Conservation (phyloP, 2,888 invertebrate species). For the Caenorhabditis zanzibari region DNA sequence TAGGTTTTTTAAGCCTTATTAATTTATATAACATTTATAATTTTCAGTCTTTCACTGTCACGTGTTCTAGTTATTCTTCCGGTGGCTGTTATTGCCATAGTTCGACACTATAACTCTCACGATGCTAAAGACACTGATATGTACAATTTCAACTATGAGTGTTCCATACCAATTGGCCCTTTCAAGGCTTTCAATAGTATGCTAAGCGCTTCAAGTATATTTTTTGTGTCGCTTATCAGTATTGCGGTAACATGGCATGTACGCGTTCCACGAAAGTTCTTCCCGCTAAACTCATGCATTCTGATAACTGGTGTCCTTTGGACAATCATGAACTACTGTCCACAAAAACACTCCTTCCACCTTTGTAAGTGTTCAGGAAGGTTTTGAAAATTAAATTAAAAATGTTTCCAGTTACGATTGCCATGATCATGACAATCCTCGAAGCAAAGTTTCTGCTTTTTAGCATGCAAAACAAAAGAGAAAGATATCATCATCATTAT, state of each 20-base stretch:
- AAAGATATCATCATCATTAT: neutral
- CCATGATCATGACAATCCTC: neutral
- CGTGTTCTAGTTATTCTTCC: neutral
- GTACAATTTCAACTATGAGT: constrained; percentile 33
- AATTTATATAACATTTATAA: too few relatives aligned
- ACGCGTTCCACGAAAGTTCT: neutral
- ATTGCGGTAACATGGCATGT: neutral
- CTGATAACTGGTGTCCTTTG: constrained; percentile 13
- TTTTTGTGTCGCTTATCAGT: neutral
- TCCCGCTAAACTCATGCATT: constrained; percentile 9
- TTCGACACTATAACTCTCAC: neutral
- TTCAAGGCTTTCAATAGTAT: constrained; percentile 1
- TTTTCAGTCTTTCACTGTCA: neutral
- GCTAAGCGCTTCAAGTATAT: constrained; percentile 17
- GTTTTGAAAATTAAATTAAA: too few relatives aligned
- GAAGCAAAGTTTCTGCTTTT: constrained; percentile 20
- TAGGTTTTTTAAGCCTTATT: too few relatives aligned
- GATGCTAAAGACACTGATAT: constrained; percentile 3
- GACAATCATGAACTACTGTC: constrained; percentile 17
- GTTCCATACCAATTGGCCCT: neutral
- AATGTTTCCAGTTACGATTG: neutral
- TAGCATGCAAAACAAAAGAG: neutral
- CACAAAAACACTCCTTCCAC: constrained; percentile 12
- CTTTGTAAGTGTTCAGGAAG: neutral
- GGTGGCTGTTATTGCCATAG: neutral